phyloP scores from a whole-genome alignment of 2,888 invertebrate genomes.

The Sminthurides aquaticus region DNA sequence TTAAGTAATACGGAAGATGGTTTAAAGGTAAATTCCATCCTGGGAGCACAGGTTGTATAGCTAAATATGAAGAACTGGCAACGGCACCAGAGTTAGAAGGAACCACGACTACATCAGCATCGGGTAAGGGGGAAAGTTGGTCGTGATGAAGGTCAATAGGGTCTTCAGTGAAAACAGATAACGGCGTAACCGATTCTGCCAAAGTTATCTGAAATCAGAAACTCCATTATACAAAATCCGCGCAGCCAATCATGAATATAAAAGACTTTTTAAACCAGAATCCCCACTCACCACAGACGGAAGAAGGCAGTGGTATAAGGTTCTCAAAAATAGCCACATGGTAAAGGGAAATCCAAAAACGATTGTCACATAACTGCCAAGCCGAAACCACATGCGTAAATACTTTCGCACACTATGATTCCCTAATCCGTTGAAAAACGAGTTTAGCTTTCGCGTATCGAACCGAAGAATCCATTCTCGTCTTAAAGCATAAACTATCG shows the following conservation, averaged over 20 bases:
- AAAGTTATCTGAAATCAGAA: conserved; percentile 29
- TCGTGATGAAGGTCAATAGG: conserved; percentile 41
- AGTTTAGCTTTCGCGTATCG: conserved; percentile 39
- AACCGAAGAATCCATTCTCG: conserved; percentile 37
- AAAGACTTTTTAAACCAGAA: not conserved
- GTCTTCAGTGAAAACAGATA: conserved; percentile 27
- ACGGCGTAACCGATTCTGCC: conserved; percentile 39
- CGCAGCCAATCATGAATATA: not conserved
- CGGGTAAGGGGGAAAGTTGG: conserved; percentile 33
- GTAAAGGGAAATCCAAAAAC: conserved; percentile 42
- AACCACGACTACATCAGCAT: conserved; percentile 34
- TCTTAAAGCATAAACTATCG: conserved; percentile 35
- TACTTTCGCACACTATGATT: conserved; percentile 36
- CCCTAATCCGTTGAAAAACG: conserved; percentile 36
- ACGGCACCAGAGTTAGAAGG: conserved; percentile 23
- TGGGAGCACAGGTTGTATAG: conserved; percentile 41
- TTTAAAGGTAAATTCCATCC: conserved; percentile 42
- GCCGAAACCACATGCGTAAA: conserved; percentile 40
- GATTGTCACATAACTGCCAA: conserved; percentile 40
- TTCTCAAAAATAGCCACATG: conserved; percentile 39
- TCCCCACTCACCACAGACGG: conserved; percentile 42
- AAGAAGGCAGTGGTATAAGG: conserved; percentile 36
- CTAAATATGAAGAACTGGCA: conserved; percentile 29
- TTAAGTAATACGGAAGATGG: conserved; percentile 41
- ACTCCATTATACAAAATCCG: not conserved